A percentile compares a stretch with the other conserved stretches of the same genome.
These are phyloP conservation scores for Propithecus deckenii DNA, from an alignment of 2,797 vertebrate genomes.

Conservation along the genomic window DNA sequence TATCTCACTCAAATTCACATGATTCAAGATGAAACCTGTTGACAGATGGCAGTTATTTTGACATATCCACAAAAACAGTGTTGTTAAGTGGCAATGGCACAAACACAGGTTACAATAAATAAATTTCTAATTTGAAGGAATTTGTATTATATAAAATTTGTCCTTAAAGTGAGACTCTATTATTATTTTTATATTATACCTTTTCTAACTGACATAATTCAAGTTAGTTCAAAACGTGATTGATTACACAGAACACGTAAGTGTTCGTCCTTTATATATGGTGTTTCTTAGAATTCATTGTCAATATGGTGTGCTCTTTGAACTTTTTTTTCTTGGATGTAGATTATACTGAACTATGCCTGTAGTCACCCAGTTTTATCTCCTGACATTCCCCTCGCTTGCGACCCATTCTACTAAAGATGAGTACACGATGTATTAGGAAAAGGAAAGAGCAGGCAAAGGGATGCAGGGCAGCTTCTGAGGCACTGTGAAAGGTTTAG, in stretches of 20 bases:
- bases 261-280: not conserved
- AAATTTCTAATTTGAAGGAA: constrained; percentile 21
- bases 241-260: not conserved
- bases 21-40: constrained; percentile 7
- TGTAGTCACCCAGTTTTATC: not conserved
- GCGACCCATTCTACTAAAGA: not conserved
- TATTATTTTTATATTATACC: not conserved
- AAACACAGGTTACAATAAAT: not conserved
- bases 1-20: not conserved
- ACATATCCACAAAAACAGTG: not conserved
- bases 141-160: not conserved
- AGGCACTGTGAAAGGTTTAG: not conserved
- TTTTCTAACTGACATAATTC: not conserved
- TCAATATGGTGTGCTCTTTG: not conserved
- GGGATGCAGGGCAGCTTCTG: not conserved
- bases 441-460: not conserved
- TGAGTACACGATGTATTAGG: too few species aligned
- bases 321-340: not conserved
- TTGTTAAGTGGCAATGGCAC: not conserved
- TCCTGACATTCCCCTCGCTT: not conserved
- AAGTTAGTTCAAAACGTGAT: constrained; percentile 30
- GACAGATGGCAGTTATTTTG: constrained; percentile 11
- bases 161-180: not conserved
- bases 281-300: not conserved
- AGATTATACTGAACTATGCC: not conserved